Evolutionary conservation across 2,113 vertebrate genomes (phyloP).

Genomic region (Speoplatyrhinus poulsoni): DNA sequence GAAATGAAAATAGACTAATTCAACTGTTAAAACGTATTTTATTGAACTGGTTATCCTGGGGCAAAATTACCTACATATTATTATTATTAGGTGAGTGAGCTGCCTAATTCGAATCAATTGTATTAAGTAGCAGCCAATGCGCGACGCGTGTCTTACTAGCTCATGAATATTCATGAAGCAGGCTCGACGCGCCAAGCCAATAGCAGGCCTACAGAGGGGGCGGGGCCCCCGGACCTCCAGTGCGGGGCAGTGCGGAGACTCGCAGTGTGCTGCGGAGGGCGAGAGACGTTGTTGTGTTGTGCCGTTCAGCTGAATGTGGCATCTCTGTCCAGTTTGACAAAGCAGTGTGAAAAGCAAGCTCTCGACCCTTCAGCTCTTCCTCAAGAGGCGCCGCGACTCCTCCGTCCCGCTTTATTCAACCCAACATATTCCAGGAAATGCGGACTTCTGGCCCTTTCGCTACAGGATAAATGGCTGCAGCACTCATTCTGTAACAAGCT

Average conservation of each 20-base stretch:
- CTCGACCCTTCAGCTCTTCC: conserved; percentile 31
- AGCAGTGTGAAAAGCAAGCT: conserved; percentile 63
- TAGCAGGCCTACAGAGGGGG: conserved; percentile 40
- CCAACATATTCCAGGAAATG: conserved; percentile 72
- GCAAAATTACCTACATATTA: no score
- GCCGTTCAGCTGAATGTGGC: conserved; percentile 76
- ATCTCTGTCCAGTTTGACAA: conserved; percentile 72
- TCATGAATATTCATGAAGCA: conserved; percentile 68
- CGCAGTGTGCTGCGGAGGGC: conserved; percentile 65
- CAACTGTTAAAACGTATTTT: no score
- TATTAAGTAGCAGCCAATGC: conserved; percentile 56
- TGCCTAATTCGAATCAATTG: conserved; percentile 44
- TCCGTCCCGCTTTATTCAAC: conserved; percentile 39
- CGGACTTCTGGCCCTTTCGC: conserved; percentile 64
- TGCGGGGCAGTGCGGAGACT: conserved; percentile 69
- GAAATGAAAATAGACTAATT: no score
- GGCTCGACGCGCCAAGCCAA: conserved; percentile 37
- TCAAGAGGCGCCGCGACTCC: conserved; percentile 37
- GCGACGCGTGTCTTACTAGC: background rate
- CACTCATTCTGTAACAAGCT: conserved; percentile 48
- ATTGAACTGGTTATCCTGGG: no score
- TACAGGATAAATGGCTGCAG: conserved; percentile 70
- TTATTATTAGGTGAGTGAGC: background rate
- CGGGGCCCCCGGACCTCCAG: conserved; percentile 45
- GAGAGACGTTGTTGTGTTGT: conserved; percentile 77